phyloP scores from a whole-genome alignment of 1,140 invertebrate species.

The Ctenoplectra terminalis region DNA sequence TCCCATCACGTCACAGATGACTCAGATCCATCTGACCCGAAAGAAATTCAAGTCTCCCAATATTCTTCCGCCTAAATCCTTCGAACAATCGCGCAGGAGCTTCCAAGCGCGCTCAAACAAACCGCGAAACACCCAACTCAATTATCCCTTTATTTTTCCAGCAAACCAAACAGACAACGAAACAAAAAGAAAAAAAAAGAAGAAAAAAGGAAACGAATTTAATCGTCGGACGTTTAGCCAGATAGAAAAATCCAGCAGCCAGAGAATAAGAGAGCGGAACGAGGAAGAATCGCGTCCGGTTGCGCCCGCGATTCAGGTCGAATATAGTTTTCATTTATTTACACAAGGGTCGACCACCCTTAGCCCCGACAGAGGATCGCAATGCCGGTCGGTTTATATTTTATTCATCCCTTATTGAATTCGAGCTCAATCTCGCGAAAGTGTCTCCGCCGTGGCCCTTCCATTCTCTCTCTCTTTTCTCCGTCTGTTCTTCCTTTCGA shows the following conservation, averaged over 20 bases:
- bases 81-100: too few relatives aligned
- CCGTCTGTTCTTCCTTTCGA: slow-evolving; percentile 57
- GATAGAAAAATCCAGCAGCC: slow-evolving; percentile 53
- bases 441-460: slow-evolving; percentile 75
- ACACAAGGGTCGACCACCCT: slow-evolving; percentile 65
- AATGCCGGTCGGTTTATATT: slow-evolving; percentile 79
- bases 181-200: too few relatives aligned
- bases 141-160: not conserved
- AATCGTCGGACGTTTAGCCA: slow-evolving; percentile 39
- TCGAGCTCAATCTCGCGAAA: slow-evolving; percentile 81
- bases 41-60: too few relatives aligned
- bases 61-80: too few relatives aligned
- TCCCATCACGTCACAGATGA: too few relatives aligned
- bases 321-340: slow-evolving; percentile 80
- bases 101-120: not conserved
- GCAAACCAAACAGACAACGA: too few relatives aligned
- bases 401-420: slow-evolving; percentile 83
- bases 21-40: too few relatives aligned
- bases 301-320: slow-evolving; percentile 30
- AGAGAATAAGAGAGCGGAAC: not conserved
- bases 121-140: not conserved
- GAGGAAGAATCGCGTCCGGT: slow-evolving; percentile 21
- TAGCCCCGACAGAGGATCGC: slow-evolving; percentile 57
- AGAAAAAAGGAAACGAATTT: not conserved
- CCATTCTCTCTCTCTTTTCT: slow-evolving; percentile 46